Conservation (phyloP, 2,113 vertebrate genomes). For the Megaleporinus macrocephalus region DNA sequence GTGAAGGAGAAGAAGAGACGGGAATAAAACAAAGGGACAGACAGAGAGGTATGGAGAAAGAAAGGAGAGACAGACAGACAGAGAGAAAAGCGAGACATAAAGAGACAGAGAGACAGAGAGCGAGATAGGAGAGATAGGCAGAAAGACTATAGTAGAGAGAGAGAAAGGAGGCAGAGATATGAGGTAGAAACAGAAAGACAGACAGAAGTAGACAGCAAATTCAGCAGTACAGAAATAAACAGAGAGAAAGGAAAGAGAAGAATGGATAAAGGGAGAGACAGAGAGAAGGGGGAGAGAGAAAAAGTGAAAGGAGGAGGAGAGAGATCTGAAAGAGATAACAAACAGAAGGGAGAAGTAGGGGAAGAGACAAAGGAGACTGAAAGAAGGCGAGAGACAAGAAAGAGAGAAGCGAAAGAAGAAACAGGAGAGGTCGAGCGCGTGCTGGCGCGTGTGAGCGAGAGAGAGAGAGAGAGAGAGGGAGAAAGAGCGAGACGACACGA, state of each 20-base stretch:
- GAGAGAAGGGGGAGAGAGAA: constrained; percentile 24
- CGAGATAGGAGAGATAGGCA: constrained; percentile 28
- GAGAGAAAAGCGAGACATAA: too few species aligned
- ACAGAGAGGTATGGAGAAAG: neutral
- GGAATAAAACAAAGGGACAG: constrained; percentile 55
- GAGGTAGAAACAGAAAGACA: constrained; percentile 13
- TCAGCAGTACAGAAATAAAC: too few species aligned
- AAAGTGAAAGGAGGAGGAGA: too few species aligned
- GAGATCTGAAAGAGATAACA: constrained; percentile 44
- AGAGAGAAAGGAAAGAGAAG: constrained; percentile 33
- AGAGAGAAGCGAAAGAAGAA: constrained; percentile 57
- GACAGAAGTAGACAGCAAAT: too few species aligned
- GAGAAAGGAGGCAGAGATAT: neutral
- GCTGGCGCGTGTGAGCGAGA: too few species aligned
- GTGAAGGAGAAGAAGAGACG: too few species aligned
- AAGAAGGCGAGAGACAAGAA: constrained; percentile 3
- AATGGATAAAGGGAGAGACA: constrained; percentile 51
- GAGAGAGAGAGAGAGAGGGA: constrained; percentile 59
- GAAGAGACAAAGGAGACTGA: constrained; percentile 47
- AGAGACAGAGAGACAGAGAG: constrained; percentile 13
- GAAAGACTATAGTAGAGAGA: too few species aligned
- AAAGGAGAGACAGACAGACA: neutral
- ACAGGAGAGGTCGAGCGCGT: constrained; percentile 51
- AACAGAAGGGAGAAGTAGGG: constrained; percentile 37
- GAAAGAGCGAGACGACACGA: constrained; percentile 32